These are phyloP conservation scores for Siniperca scherzeri DNA, from an alignment of 2,797 vertebrate genomes.

Conservation along the genomic window DNA sequence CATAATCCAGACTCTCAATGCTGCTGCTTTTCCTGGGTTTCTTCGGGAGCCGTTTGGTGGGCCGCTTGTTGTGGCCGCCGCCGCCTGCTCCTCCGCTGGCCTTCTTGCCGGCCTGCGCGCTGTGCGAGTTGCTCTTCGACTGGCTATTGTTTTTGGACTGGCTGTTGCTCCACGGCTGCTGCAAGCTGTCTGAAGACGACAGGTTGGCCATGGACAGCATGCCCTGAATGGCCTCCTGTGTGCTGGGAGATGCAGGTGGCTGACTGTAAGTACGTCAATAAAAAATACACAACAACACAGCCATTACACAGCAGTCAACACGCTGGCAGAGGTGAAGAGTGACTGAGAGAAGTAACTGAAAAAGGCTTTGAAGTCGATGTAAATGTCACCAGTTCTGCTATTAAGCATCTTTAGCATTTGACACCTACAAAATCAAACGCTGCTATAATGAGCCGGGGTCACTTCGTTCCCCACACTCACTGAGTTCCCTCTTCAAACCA, in stretches of 20 bases:
- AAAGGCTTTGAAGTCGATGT: neutral
- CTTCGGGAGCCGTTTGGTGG: constrained; percentile 91
- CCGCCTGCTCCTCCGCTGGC: constrained; percentile 59
- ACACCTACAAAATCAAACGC: constrained; percentile 53
- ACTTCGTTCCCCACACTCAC: constrained; percentile 70
- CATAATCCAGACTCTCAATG: constrained; percentile 91
- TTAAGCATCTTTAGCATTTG: constrained; percentile 13
- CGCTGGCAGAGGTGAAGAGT: constrained; percentile 52
- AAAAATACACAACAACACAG: constrained; percentile 85
- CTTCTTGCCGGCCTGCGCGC: constrained; percentile 88
- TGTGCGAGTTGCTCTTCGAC: constrained; percentile 90
- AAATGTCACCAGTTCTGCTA: neutral
- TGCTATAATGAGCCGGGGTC: constrained; percentile 66
- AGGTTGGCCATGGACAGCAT: constrained; percentile 99
- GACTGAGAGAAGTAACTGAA: constrained; percentile 42
- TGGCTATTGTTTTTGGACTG: constrained; percentile 92
- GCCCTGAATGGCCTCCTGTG: constrained; percentile 99
- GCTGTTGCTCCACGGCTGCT: constrained; percentile 91
- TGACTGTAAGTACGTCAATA: constrained; percentile 91
- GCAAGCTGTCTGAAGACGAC: constrained; percentile 95
- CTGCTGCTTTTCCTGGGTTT: constrained; percentile 93
- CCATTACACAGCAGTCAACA: constrained; percentile 71
- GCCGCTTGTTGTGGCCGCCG: constrained; percentile 83
- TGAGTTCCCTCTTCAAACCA: constrained; percentile 72
- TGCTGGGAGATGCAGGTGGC: constrained; percentile 99